Base-by-base conservation (phyloP, 2,888 invertebrate genomes). In the Agrotis exclamationis region DNA sequence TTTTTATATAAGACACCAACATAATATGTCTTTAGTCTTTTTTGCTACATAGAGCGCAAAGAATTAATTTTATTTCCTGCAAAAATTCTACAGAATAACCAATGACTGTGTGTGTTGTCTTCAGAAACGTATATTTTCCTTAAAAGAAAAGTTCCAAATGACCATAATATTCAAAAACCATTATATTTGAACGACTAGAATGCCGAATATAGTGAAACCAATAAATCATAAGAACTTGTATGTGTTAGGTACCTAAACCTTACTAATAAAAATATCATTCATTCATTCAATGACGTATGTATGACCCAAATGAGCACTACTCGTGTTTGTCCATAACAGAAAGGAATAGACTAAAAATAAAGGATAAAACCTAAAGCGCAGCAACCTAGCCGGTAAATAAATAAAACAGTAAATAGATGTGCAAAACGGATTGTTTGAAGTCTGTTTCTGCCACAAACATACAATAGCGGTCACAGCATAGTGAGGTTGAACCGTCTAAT, bases 401-500 rank as follows among this genome's bases (percentile, higher is more conserved):
- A 77, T 64, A 64, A 56, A 65, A 59, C 24, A 50, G 33, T 1
- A 5, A 54, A 33, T 44, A 53, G 13, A n/a, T 44, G 20, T n/a
- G 13, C 33, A 63, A 22, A 68, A 20, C 6, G n/a, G 28, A 54
- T 65, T 59, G n/a, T 73, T 62, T 79, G 51, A 63, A 73, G 24
- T 54, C n/a, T 47, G 47, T 63, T 45, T 63, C 5, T 44, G 22
- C 22, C 57, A 53, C 56, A 53, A 28, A 57, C 54, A 33, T 16
- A 62, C 47, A 57, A 48, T 20, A n/a, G 50, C 51, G 39, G n/a
- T 54, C 33, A 39, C 39, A 44, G 51, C 33, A 20, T 14, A 22
- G 48, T 54, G 63, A 39, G 51, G 50, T 22, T 48, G 54, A 57
- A 64, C 60, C 48, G n/a, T 58, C 53, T 76, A 76, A 76, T 76